Base-by-base conservation (phyloP, 2,113 vertebrate genomes). In the Bos taurus region DNA sequence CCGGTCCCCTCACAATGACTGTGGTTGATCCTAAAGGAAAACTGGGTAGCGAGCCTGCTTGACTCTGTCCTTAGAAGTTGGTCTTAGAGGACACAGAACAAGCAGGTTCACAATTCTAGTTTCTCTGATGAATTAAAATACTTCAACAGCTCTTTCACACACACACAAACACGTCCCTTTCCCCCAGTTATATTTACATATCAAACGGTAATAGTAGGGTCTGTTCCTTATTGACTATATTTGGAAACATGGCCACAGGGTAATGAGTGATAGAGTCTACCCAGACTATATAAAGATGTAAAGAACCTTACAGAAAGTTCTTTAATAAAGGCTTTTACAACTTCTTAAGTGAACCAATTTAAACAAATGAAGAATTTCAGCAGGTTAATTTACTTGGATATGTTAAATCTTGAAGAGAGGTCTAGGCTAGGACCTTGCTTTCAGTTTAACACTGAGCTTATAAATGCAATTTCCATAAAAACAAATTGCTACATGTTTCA, bases 401-500 rank as follows among this genome's bases (percentile, higher is more conserved):
- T 40, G 83, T 74, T 87, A 83, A 87, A 90, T 88, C 89, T 89
- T 25, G 7, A 93, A 64, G 33, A 64, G 11, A 83, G 33, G 43
- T 52, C 62, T 36, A 77, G 57, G 81, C 84, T 64, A 57, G 62
- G 83, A 90, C 40, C 57, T 48, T 81, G 48, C 15, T 67, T 92
- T 84, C 5, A n/a, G 36, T 67, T 83, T 81, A 84, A 88, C 85
- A 77, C 80, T 48, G 57, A 64, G 52, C 83, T 80, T 74, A 59
- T 25, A 91, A 71, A 48, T 33, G 14, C 26, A 83, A 95, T 94
- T 96, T 87, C 84, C 52, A 59, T 81, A 67, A 87, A 89, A 96
- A 59, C 17, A 95, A 95, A 87, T 87, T 50, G 84, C 52, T 19
- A 43, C 71, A 54, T 50, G 62, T 56, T 84, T 98, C 57, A 89